Evolutionary conservation across 2,888 invertebrate species (phyloP).

Genomic region (Lepetodrilus schrolli): DNA sequence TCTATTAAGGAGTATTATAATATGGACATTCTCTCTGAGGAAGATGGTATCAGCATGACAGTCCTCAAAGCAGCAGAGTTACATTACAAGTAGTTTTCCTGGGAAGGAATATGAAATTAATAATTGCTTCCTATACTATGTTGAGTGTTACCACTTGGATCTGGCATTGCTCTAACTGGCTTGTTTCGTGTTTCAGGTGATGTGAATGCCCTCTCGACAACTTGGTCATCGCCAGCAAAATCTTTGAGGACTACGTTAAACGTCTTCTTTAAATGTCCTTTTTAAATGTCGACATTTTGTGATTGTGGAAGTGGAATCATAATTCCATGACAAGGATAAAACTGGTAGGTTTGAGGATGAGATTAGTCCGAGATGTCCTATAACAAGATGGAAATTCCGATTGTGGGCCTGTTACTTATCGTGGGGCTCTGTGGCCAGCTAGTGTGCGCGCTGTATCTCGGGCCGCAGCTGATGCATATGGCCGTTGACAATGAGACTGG

Average conservation of each 20-base stretch:
- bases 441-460: conserved; percentile 34
- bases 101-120: conserved; percentile 7
- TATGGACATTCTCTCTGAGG: not conserved
- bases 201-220: conserved; percentile 1
- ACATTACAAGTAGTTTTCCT: not conserved
- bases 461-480: conserved; percentile 45
- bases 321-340: not conserved
- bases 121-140: conserved; percentile 4
- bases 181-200: conserved; percentile 7
- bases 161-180: not conserved
- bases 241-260: too few species aligned
- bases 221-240: too few species aligned
- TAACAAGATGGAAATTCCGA: not conserved
- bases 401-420: conserved; percentile 8
- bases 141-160: conserved; percentile 14
- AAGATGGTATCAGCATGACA: not conserved
- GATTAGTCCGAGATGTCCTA: not conserved
- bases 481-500: conserved; percentile 45
- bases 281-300: too few species aligned
- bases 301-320: too few species aligned
- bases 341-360: conserved; percentile 20
- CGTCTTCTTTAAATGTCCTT: too few species aligned
- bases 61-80: conserved; percentile 6
- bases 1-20: not conserved
- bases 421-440: conserved; percentile 14